Base-by-base conservation (phyloP, 2,797 vertebrate species). In the Rhodeus uyekii region DNA sequence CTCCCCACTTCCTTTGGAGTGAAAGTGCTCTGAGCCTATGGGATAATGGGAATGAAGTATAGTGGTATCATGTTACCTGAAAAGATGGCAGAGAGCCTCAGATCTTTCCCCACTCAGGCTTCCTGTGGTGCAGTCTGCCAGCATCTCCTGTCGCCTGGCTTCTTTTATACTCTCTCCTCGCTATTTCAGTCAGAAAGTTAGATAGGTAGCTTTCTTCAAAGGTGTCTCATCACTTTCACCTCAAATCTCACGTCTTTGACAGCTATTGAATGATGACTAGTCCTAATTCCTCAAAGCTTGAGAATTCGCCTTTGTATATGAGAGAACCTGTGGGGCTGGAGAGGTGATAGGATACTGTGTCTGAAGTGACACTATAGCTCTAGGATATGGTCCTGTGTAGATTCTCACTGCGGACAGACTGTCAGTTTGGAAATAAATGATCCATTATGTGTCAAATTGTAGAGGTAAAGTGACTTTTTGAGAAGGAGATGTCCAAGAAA, bases 81-180 rank as follows among this genome's bases (percentile, higher is more conserved):
- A 80, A 85, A 67, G 68, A 84, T 24, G 50, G 64, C 76, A 79
- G 34, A 72, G 39, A 58, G 48, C 29, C 46, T 87, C 8, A 83
- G 83, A 85, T 86, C 83, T 78, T 69, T 69, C 32, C n/a, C 32
- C 10, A 36, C 42, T 69, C 44, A 19, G 61, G 48, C 61, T 83
- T 79, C 67, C 67, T 61, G 58, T 8, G 8, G 60, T 27, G 55
- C 48, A 77, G 60, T 67, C 61, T 61, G 76, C 61, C 69, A 64
- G 18, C 38, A 53, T 84, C 58, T 74, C 42, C 77, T 46, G 69
- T 76, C 19, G 32, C 46, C 72, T 55, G 46, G 24, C 55, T 53
- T 75, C 48, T 63, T 65, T 36, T 55, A 55, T 58, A 60, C 27
- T 64, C 32, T 68, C 18, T 65, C 27, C 44, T 38, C 2, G 1